Percentiles rank a stretch among this genome's conserved stretches.
phyloP scores from a whole-genome alignment of 2,797 vertebrate species.

The Urosaurus nigricauda region DNA sequence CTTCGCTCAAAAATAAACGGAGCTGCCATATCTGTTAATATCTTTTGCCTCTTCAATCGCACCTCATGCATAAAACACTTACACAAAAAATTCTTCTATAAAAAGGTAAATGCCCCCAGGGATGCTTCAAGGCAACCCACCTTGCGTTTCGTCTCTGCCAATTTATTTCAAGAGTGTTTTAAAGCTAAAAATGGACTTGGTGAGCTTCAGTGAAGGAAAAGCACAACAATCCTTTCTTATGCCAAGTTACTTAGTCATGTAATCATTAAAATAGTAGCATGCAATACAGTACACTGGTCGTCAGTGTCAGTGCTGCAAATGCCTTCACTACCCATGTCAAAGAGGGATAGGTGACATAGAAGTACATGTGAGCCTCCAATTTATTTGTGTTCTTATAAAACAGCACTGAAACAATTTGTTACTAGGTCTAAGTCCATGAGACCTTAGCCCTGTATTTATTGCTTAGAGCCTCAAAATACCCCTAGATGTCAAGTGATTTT shows the following conservation, averaged over 20 bases:
- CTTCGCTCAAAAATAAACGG: background rate
- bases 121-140: slow-evolving; percentile 4
- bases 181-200: background rate
- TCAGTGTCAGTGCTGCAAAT: background rate
- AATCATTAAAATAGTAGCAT: background rate
- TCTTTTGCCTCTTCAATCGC: background rate
- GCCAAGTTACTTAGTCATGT: background rate
- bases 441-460: too few species aligned
- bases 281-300: background rate
- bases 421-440: too few species aligned
- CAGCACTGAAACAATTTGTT: background rate
- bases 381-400: background rate
- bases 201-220: slow-evolving; percentile 18
- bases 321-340: background rate
- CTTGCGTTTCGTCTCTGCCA: slow-evolving; percentile 16
- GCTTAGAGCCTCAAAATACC: too few species aligned
- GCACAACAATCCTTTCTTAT: background rate
- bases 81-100: background rate
- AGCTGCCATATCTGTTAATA: background rate
- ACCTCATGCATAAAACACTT: background rate
- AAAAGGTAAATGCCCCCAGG: background rate
- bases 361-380: background rate
- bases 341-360: background rate
- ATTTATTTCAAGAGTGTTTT: slow-evolving; percentile 27
- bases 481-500: too few species aligned